Evolutionary conservation across 2,888 invertebrate genomes (phyloP), one percentile per base, ranked within the genome.

Genomic region (Drosophila seclusa): DNA sequence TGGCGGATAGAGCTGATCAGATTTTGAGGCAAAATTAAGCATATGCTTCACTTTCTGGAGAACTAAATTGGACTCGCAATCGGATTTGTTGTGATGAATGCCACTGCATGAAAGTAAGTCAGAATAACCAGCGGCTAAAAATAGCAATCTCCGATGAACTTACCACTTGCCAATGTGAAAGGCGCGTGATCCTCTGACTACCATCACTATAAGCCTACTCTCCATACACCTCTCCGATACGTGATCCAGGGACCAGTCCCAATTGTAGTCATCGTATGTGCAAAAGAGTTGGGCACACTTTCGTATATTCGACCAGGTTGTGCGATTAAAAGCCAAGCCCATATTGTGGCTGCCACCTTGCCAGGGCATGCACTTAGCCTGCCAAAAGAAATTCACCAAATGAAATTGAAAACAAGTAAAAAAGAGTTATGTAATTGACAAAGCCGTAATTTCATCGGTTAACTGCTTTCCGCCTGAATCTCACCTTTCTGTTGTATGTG

Each of bases 131-230:
- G 16, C 2, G 10, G 8, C 10, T 31, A 2, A 45, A 16, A 45
- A 45, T 0, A 24, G 2, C 24, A 16, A 24, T 16, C 16, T 45
- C 8, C 45, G 16, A 24, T 24, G 45, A 45, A 11, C 95, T 94
- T 93, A 99, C 98, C 99, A 99, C 94, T 99, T 99, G 38, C 99
- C 99, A 89, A 99, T 99, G 94, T 99, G 99, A 94, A 99, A 99
- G 68, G 99, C 98, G 72, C 99, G 94, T 0, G 99, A 98, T 0
- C 98, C 98, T 88, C 97, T 96, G 90, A 98, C 96, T 82, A 98
- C 95, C 94, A 99, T 96, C 2, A 98, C 97, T 82, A 96, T 96
- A 73, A 99, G 95, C 84, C 97, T 97, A 66, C 94, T 94, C 0
- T 95, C 94, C 69, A 97, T 94, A 89, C 97, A 96, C 83, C 97